These are phyloP conservation scores for Penaeus japonicus DNA, from an alignment of 1,140 invertebrate genomes.

Conservation along the genomic window DNA sequence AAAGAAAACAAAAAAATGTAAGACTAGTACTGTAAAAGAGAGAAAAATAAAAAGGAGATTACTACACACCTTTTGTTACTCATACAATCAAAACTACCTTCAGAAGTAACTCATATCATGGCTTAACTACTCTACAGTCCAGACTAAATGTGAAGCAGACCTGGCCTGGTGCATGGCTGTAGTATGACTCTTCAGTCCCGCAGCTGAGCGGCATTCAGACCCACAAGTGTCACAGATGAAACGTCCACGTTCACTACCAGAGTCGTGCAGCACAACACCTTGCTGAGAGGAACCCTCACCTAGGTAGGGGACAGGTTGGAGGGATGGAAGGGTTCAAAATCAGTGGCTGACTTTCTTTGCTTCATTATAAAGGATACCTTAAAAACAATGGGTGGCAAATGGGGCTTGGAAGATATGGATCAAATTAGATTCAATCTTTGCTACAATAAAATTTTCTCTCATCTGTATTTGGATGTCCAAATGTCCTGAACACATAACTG, in stretches of 20 bases:
- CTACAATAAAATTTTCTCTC: too few relatives aligned
- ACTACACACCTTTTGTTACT: too few relatives aligned
- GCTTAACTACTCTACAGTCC: neutral
- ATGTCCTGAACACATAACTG: too few relatives aligned
- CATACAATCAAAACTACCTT: neutral
- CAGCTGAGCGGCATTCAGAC: slow-evolving; percentile 42
- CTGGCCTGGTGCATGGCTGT: slow-evolving; percentile 55
- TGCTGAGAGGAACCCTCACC: slow-evolving; percentile 27
- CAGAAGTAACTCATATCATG: neutral
- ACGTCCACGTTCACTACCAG: slow-evolving; percentile 43
- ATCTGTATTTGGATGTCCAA: too few relatives aligned
- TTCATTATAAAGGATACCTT: neutral
- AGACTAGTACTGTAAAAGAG: too few relatives aligned
- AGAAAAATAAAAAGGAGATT: too few relatives aligned
- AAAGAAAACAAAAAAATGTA: too few relatives aligned
- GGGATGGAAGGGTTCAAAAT: neutral
- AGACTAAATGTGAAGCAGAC: slow-evolving; percentile 10
- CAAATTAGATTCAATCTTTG: too few relatives aligned
- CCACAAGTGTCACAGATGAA: slow-evolving; percentile 50
- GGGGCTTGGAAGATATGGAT: too few relatives aligned
- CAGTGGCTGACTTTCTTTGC: neutral
- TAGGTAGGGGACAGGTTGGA: neutral
- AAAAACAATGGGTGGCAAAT: too few relatives aligned
- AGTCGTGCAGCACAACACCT: slow-evolving; percentile 49
- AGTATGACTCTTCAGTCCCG: slow-evolving; percentile 52